Base-by-base conservation (phyloP, 1,140 invertebrate genomes). In the Scaptomyza graminum region DNA sequence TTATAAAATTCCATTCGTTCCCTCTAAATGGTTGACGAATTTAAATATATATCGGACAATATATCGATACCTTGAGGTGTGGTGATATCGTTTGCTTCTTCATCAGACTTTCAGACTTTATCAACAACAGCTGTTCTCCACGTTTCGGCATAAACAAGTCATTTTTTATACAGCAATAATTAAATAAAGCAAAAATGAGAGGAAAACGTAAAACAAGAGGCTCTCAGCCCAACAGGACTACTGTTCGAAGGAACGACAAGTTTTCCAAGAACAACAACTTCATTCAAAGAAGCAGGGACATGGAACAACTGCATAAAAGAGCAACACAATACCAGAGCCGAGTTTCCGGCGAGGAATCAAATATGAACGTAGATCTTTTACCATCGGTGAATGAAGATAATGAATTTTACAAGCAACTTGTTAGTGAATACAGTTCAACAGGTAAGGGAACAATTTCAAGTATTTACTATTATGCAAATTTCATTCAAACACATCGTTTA, bases 211-310 rank as follows among this genome's bases (percentile, higher is more conserved):
- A 28, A 59, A 13, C 43, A 16, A 15, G 5, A 31, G 13, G 22
- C 8, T 16, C 11, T 12, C 18, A 13, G 8, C n/a, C 13, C 12
- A 37, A 28, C 11, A 15, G 16, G 9, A 60, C 9, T 37, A 2
- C 68, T 9, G 52, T 51, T 2, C 69, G 60, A 3, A 61, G 55
- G 13, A 74, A 77, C 55, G 74, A 71, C 2, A 74, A 67, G 31
- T 79, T 79, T 69, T 60, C 67, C 0, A 88, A 83, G 18, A 87
- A 87, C 44, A 73, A 69, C 28, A 82, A 68, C 7, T 88, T 73
- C 13, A 88, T 87, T 12, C 79, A 87, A 15, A 63, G 82, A 28
- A 83, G 82, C 62, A 83, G 87, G 37, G 71, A 88, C 69, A 87
- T 87, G 82, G 82, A 87, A 52, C 72, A 87, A 49, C 39, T 56